Evolutionary conservation across 2,113 vertebrate species (phyloP), one percentile per base, ranked within the genome.

Genomic region (Acrocephalus arundinaceus): DNA sequence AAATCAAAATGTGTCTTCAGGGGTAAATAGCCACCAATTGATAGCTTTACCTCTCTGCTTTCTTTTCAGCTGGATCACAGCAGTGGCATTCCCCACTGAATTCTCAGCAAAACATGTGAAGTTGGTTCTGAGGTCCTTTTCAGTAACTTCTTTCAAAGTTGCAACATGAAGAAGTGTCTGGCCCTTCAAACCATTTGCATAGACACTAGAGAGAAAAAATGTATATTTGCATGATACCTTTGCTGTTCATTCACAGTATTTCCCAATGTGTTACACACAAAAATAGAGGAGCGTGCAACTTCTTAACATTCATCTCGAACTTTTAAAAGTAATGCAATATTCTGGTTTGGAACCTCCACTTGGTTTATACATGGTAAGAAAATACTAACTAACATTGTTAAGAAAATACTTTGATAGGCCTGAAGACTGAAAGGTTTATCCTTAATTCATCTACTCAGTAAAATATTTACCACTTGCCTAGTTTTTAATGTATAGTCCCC

Each of bases 71-170:
- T 63, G 98, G 86, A 99, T 63, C 19, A 97, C 97, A 62, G 79
- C 93, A 0, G 82, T 98, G 13, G 25, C 49, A 35, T 97, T 99
- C n/a, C 98, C 98, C 10, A 97, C 35, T 6, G 90, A 96, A 88
- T 99, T 99, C 54, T 96, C 96, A 81, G 98, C 98, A 77, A 98
- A 94, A 80, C 99, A 99, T 1, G 97, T 97, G 46, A 98, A 99
- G 5, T 78, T 98, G 82, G 94, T 95, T 59, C 28, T 93, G 68
- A 99, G 87, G 90, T 99, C 97, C 9, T 82, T 92, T 82, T 76
- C 74, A 1, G 97, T 98, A 85, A 99, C 98, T 93, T 98, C 85
- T n/a, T 93, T 61, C 75, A 99, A 96, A 41, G 65, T 76, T 14
- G 95, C 66, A 17, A 25, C 63, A 5, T 76, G 54, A 45, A 81